A percentile compares a stretch with the other conserved stretches of the same genome.
Conservation (phyloP, 2,797 vertebrate species). For the Alauda arvensis region DNA sequence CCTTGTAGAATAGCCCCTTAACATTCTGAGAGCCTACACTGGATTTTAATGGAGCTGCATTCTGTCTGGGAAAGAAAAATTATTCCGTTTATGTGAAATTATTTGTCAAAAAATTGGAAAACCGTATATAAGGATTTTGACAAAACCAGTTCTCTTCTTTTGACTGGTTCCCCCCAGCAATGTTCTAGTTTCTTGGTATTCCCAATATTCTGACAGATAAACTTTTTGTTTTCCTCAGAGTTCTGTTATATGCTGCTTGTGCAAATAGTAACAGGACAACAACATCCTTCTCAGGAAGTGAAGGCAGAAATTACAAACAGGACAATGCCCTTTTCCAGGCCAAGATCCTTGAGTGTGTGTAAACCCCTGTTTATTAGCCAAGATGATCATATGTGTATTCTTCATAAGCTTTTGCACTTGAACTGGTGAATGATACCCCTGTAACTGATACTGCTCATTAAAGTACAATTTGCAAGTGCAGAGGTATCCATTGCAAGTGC, state of each 20-base stretch:
- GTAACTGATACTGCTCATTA: constrained; percentile 54
- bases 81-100: neutral
- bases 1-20: neutral
- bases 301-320: neutral
- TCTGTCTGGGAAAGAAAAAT: neutral
- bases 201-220: neutral
- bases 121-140: neutral
- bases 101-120: neutral
- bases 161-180: neutral
- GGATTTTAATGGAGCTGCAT: neutral
- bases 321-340: neutral
- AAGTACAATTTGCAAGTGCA: constrained; percentile 24
- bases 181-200: neutral
- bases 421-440: neutral
- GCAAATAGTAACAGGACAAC: neutral
- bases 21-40: fast-evolving
- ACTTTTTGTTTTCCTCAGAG: neutral
- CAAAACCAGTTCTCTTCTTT: neutral
- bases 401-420: neutral
- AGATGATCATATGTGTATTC: neutral
- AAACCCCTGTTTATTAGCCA: neutral
- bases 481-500: neutral
- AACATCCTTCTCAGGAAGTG: neutral
- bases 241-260: neutral
- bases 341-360: neutral